A percentile compares a stretch with the other conserved stretches of the same genome.
Evolutionary conservation across 2,888 invertebrate genomes (phyloP).

Genomic region (Eristalis arbustorum): DNA sequence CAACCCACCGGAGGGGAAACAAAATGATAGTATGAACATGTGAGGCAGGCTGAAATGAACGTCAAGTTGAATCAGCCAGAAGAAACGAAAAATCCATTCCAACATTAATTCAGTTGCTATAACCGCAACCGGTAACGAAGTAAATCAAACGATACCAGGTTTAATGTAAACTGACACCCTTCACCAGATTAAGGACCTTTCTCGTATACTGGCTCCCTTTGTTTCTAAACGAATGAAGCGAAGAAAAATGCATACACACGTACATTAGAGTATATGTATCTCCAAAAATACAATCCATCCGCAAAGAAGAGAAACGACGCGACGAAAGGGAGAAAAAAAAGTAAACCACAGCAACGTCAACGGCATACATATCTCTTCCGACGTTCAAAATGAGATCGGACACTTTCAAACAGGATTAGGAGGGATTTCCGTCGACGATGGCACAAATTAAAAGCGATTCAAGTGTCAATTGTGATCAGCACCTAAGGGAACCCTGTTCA

Average conservation of each 20-base stretch:
- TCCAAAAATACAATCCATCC: conserved; percentile 1
- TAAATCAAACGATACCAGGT: conserved; percentile 56
- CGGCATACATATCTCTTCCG: neutral
- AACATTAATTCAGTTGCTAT: conserved; percentile 42
- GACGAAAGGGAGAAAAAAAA: neutral
- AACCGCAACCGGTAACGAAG: conserved; percentile 31
- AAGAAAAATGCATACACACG: neutral
- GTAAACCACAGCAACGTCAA: neutral
- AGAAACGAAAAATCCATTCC: conserved; percentile 43
- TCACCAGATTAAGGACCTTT: conserved; percentile 56
- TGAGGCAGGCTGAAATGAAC: conserved; percentile 34
- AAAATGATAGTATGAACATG: conserved; percentile 20
- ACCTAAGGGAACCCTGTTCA: conserved; percentile 18
- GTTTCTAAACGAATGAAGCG: neutral
- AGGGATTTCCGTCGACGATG: conserved; percentile 36
- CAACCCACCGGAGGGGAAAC: neutral
- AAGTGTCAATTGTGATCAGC: conserved; percentile 58
- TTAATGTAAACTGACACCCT: conserved; percentile 61
- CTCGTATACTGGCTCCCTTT: conserved; percentile 12
- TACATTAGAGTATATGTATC: neutral
- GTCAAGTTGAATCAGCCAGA: conserved; percentile 41
- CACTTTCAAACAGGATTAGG: conserved; percentile 45
- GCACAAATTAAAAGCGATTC: conserved; percentile 59
- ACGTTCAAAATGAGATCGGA: conserved; percentile 35
- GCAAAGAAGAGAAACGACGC: neutral